Conservation (phyloP, 2,113 vertebrate species). For the Cyprinodon brontotheroides region DNA sequence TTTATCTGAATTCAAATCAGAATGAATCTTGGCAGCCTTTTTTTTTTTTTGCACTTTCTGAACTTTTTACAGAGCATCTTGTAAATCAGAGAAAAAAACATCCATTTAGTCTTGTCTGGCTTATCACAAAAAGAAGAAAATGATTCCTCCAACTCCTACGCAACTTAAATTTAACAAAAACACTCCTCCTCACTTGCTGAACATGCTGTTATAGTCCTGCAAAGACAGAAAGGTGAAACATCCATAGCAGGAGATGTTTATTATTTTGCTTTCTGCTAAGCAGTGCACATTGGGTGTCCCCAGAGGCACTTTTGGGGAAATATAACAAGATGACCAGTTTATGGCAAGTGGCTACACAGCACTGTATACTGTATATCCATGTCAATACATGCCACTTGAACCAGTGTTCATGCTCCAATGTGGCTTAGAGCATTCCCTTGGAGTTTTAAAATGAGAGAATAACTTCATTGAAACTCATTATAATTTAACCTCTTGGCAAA, state of each 20-base stretch:
- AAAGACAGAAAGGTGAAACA: constrained; percentile 28
- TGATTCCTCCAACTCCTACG: constrained; percentile 35
- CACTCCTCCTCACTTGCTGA: constrained; percentile 30
- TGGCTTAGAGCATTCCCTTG: constrained; percentile 27
- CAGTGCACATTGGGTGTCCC: constrained; percentile 35
- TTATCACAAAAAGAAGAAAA: constrained; percentile 35
- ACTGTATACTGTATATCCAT: constrained; percentile 18
- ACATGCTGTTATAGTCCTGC: constrained; percentile 28
- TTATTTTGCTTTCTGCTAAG: constrained; percentile 30
- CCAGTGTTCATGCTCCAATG: constrained; percentile 19
- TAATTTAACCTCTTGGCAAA: constrained; percentile 38
- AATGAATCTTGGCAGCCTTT: not conserved
- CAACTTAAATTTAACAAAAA: constrained; percentile 14
- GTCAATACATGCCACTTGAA: constrained; percentile 40
- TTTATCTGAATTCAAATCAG: not conserved
- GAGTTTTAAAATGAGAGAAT: constrained; percentile 31
- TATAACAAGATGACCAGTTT: constrained; percentile 39
- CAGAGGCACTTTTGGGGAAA: constrained; percentile 36
- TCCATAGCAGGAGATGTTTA: constrained; percentile 40
- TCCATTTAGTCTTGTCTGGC: constrained; percentile 3
- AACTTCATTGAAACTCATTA: constrained; percentile 43
- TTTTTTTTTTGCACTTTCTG: not conserved
- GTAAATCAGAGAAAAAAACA: not conserved
- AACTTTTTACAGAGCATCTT: not conserved
- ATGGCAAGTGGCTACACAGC: constrained; percentile 26